phyloP scores from a whole-genome alignment of 2,797 vertebrate species.

The Prunella strophiata region DNA sequence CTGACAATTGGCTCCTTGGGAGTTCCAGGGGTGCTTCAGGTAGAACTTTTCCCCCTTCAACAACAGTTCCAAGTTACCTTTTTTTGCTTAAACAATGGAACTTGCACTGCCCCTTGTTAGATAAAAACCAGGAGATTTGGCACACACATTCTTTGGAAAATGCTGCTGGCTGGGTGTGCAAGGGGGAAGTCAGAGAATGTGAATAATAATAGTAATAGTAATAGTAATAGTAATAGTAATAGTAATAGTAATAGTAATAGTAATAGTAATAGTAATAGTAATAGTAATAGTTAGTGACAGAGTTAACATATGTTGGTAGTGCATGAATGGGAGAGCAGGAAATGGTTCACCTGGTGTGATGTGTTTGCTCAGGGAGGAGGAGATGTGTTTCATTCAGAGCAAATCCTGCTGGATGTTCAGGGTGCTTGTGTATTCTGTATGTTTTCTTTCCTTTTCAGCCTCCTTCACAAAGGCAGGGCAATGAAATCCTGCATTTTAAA shows the following conservation, averaged over 20 bases:
- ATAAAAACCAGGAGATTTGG: neutral
- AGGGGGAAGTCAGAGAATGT: neutral
- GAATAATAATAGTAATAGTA: neutral
- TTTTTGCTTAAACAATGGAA: neutral
- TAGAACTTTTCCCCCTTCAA: neutral
- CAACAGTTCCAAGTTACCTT: neutral
- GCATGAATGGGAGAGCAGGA: neutral
- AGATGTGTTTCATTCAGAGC: neutral
- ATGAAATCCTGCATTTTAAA: neutral
- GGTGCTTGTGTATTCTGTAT: neutral
- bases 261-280: neutral
- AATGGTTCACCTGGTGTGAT: neutral
- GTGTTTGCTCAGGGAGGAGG: neutral
- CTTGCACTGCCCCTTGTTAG: neutral
- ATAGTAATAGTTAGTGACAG: neutral
- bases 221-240: too few species aligned
- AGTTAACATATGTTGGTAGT: neutral
- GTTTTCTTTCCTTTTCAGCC: neutral
- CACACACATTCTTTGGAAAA: rapidly evolving
- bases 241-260: too few species aligned
- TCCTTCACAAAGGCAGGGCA: neutral
- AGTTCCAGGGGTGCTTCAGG: neutral
- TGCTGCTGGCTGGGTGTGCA: neutral
- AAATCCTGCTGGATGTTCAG: neutral
- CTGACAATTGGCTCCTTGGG: rapidly evolving